phyloP scores from a whole-genome alignment of 2,113 vertebrate genomes.

The Periophthalmus modestus region DNA sequence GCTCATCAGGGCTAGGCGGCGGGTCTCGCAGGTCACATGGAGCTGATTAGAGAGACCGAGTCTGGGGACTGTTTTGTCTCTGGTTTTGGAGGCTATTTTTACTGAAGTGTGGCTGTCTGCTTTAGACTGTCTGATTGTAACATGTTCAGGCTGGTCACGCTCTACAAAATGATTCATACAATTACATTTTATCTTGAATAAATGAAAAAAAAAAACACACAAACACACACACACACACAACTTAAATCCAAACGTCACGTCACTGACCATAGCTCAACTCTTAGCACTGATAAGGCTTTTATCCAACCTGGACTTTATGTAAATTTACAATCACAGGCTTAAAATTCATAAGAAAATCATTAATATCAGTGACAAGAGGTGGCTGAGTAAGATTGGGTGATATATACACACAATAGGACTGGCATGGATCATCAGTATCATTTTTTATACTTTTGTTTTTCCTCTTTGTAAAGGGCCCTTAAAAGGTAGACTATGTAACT shows the following conservation, averaged over 20 bases:
- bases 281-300: conserved; percentile 31
- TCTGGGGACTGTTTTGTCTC: conserved; percentile 23
- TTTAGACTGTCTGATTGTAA: conserved; percentile 9
- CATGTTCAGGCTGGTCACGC: neutral
- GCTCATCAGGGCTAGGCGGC: conserved; percentile 44
- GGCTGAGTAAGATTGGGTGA: conserved; percentile 20
- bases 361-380: conserved; percentile 35
- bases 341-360: conserved; percentile 12
- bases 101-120: conserved; percentile 26
- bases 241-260: conserved; percentile 23
- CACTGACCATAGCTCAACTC: conserved; percentile 34
- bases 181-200: neutral
- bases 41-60: conserved; percentile 47
- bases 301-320: neutral
- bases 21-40: conserved; percentile 41
- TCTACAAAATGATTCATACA: neutral
- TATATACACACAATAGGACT: neutral
- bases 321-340: neutral
- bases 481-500: neutral
- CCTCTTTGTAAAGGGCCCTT: neutral
- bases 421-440: neutral
- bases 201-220: neutral
- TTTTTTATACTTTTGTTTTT: neutral
- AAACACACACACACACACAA: conserved; percentile 1
- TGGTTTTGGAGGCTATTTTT: conserved; percentile 33